A percentile compares a stretch with the other conserved stretches of the same genome.
phyloP scores from a whole-genome alignment of 2,888 invertebrate genomes.

The Lagria hirta region DNA sequence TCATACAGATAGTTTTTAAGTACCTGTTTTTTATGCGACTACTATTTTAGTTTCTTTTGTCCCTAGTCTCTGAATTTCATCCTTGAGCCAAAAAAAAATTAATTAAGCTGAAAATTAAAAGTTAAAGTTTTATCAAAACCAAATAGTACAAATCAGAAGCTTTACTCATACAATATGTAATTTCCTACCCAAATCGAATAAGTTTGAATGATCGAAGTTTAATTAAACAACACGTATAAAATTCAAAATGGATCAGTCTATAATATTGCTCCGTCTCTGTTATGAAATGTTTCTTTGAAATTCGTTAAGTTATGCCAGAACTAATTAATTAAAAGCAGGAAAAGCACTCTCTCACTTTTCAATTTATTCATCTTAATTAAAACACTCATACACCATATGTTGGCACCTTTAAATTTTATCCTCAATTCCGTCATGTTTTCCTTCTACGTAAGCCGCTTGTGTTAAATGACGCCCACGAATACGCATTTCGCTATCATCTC shows the following conservation, averaged over 20 bases:
- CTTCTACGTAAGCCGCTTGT: constrained; percentile 8
- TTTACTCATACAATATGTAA: too few species aligned
- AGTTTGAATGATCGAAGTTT: constrained; percentile 11
- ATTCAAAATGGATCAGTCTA: constrained; percentile 7
- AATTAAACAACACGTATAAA: constrained; percentile 17
- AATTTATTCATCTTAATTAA: constrained; percentile 16
- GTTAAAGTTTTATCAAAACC: too few species aligned
- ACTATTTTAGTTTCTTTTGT: too few species aligned
- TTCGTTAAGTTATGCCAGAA: constrained; percentile 12
- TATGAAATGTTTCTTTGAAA: constrained; percentile 11
- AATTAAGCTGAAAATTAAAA: too few species aligned
- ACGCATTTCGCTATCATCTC: constrained; percentile 15
- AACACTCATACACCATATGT: constrained; percentile 9
- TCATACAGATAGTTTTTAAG: too few species aligned
- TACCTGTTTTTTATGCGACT: too few species aligned
- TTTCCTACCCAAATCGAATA: constrained; percentile 10
- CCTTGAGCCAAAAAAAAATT: too few species aligned
- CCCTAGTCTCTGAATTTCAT: too few species aligned
- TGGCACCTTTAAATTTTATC: constrained; percentile 7
- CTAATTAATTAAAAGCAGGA: constrained; percentile 19
- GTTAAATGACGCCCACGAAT: constrained; percentile 29
- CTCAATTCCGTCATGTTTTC: constrained; percentile 7
- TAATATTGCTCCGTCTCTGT: constrained; percentile 6
- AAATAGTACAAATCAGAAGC: too few species aligned
- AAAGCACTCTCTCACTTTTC: constrained; percentile 16